Percentiles rank a stretch among this genome's conserved stretches.
Evolutionary conservation across 2,113 vertebrate genomes (phyloP).

Genomic region (Cricetomys ansorgei): DNA sequence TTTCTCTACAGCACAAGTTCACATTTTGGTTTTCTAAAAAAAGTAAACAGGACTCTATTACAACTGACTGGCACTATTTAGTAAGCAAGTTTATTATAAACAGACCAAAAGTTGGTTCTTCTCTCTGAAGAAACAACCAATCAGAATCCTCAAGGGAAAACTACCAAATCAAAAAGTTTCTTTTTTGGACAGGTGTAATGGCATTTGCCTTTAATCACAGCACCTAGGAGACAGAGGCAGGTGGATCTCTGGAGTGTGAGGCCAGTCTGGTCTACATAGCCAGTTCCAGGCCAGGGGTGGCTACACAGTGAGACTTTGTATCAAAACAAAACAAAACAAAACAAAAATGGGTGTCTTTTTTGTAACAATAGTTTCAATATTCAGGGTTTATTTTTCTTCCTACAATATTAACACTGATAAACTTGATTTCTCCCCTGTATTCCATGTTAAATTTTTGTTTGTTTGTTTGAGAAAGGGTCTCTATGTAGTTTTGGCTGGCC

Average conservation of each 20-base stretch:
- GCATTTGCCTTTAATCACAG: background rate
- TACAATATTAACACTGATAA: slow-evolving; percentile 65
- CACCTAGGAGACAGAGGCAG: background rate
- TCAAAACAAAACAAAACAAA: background rate
- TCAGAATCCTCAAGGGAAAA: slow-evolving; percentile 75
- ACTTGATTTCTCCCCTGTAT: background rate
- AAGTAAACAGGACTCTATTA: background rate
- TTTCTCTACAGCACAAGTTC: slow-evolving; percentile 19
- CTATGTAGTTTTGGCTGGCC: background rate
- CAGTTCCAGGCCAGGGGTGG: background rate
- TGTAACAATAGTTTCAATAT: slow-evolving; percentile 63
- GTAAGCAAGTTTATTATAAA: slow-evolving; percentile 24
- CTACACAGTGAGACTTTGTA: background rate
- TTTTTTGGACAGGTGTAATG: background rate
- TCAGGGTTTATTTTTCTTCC: slow-evolving; percentile 12
- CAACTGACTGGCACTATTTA: slow-evolving; percentile 49
- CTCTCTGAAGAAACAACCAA: slow-evolving; percentile 73
- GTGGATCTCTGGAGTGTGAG: background rate
- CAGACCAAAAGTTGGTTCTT: slow-evolving; percentile 70
- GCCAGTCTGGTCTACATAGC: background rate
- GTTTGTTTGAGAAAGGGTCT: background rate
- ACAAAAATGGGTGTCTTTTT: slow-evolving; percentile 7
- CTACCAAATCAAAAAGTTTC: slow-evolving; percentile 74
- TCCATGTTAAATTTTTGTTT: background rate
- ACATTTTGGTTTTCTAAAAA: background rate